Conservation (phyloP, 2,888 invertebrate genomes). For the Uropetala carovei region DNA sequence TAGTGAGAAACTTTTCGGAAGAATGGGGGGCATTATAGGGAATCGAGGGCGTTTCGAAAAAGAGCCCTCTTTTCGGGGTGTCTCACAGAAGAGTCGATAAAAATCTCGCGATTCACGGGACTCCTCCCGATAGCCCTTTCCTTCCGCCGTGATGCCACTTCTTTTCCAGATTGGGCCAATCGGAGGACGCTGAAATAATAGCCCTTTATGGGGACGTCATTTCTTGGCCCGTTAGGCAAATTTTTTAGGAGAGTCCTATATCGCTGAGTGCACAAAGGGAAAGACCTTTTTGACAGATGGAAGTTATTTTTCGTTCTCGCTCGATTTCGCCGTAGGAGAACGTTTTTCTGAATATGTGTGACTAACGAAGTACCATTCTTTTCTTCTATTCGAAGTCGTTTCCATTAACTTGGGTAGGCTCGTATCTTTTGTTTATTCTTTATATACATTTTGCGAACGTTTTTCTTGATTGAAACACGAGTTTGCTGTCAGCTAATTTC, state of each 20-base stretch:
- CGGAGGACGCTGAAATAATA: slow-evolving; percentile 41
- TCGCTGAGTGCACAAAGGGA: slow-evolving; percentile 30
- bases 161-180: slow-evolving; percentile 29
- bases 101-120: slow-evolving; percentile 23
- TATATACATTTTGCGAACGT: too few species aligned
- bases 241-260: slow-evolving; percentile 31
- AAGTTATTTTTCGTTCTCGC: not conserved
- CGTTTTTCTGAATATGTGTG: slow-evolving; percentile 4
- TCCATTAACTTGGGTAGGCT: not conserved
- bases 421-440: too few species aligned
- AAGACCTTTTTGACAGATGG: slow-evolving; percentile 5
- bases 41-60: not conserved
- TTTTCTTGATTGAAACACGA: too few species aligned
- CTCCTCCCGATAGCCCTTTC: not conserved
- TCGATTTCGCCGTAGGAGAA: not conserved
- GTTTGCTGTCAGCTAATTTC: too few species aligned
- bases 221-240: slow-evolving; percentile 56
- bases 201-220: slow-evolving; percentile 44
- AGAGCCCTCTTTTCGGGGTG: not conserved
- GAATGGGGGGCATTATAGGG: not conserved
- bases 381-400: not conserved
- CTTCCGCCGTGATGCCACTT: not conserved
- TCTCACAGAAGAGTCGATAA: slow-evolving; percentile 9
- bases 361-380: slow-evolving; percentile 2
- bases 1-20: not conserved